Evolutionary conservation across 2,888 invertebrate species (phyloP), one percentile per base, ranked within the genome.

Genomic region (Pachymerium ferrugineum): DNA sequence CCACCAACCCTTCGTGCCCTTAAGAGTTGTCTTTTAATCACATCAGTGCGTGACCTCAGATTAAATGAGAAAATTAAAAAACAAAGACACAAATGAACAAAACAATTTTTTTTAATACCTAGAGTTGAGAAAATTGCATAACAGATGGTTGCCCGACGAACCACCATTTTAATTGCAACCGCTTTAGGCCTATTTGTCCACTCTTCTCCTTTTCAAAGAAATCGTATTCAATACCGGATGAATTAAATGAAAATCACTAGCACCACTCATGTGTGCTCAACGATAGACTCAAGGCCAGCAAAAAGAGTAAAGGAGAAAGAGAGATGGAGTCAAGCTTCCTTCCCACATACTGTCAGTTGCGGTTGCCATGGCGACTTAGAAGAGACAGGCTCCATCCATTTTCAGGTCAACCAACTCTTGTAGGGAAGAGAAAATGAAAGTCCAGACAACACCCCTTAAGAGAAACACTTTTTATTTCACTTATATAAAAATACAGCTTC

Each of bases 141-240:
- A 47, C 47, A 47, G 38, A 38, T 38, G 38, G 38, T 38, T 38
- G 38, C 38, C 6, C 47, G 3, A 8, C n/a, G n/a, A n/a, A n/a
- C 47, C 47, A 47, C 47, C 47, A 47, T 47, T 47, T 47, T 47
- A 47, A 47, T 47, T 47, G 47, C 47, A 47, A 22, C 47, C 22
- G 47, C 22, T 4, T 4, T 3, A n/a, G 5, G 3, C 16, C 16
- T 16, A 4, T 16, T 2, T 5, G 1, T 1, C 19, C 47, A 47
- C 8, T 16, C 19, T 12, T n/a, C n/a, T 47, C 1, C 47, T 47
- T 22, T 8, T n/a, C 42, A 5, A 10, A 42, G 5, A 42, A 6
- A 42, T 42, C n/a, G 5, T 42, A 42, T 47, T 19, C 47, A 47
- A 47, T 47, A 47, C 16, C 47, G 47, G 47, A 47, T 16, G 47